Evolutionary conservation across 2,888 invertebrate species (phyloP), one percentile per base, ranked within the genome.

Genomic region (Reticulitermes lucifugus): DNA sequence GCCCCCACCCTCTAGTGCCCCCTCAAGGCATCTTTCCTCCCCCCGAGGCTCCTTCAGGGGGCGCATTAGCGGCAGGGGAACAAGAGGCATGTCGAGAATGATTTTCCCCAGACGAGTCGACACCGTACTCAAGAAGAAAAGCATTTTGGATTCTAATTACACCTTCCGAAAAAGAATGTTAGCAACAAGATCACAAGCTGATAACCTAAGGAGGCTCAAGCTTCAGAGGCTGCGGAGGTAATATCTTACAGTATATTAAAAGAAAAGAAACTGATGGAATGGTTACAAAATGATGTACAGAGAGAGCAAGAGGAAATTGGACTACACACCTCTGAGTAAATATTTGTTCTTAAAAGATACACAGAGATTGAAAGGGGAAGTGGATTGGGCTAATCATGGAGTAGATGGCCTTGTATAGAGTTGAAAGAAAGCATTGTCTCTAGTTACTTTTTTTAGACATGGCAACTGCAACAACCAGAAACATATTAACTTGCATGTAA

Each of bases 171-270:
- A 87, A 85, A 85, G 84, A 86, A 75, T 86, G 43, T 81, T 88
- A 79, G 70, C 87, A 65, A 85, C 87, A 70, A 87, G 87, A 87
- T 59, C 85, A 77, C 87, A 87, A 83, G 81, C 89, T 87, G 91
- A 91, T 88, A 90, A 89, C 90, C 88, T 89, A 87, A 90, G 91
- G 89, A 91, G 90, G 88, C 89, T 91, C 87, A 91, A 90, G 89
- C 89, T 91, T 86, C 89, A 90, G 87, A 91, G 90, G 88, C 87
- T 91, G 88, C 90, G 91, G 91, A 65, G 65, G 65, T 65, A 65
- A 65, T 65, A 65, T 51, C 81, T 70, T 81, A 60, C 46, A 55
- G 41, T 77, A 60, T 65, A 59, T 55, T 82, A 85, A 82, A 82
- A 82, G 59, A 51, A 43, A 43, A 83, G 73, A 65, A 55, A 71